phyloP scores from a whole-genome alignment of 2,113 vertebrate species.

The Lota lota region DNA sequence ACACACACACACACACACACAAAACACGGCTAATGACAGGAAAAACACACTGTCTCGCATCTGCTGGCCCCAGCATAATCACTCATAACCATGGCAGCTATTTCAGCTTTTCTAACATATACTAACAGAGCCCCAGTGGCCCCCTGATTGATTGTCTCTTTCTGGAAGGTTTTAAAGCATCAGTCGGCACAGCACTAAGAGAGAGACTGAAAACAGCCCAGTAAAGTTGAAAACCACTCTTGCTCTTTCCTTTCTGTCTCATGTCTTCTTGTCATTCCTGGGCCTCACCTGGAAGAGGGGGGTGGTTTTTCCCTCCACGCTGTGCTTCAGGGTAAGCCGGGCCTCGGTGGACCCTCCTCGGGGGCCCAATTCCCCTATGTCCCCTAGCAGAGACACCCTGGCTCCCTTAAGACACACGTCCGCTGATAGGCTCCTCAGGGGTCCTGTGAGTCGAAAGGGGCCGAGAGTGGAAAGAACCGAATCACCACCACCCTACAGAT shows the following conservation, averaged over 20 bases:
- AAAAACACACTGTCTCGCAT: too few relatives aligned
- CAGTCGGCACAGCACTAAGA: too few relatives aligned
- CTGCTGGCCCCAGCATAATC: too few relatives aligned
- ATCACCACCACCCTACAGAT: too few relatives aligned
- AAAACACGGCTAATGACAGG: too few relatives aligned
- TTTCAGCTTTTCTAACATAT: too few relatives aligned
- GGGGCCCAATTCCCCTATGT: conserved; percentile 51
- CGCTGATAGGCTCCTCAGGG: conserved; percentile 41
- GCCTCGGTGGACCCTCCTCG: conserved; percentile 51
- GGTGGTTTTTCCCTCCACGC: conserved; percentile 13
- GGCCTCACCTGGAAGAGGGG: conserved; percentile 57
- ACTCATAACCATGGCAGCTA: too few relatives aligned
- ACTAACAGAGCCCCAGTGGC: too few relatives aligned
- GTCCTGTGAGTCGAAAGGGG: conserved; percentile 38
- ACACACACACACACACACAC: background rate
- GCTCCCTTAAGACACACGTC: conserved; percentile 37
- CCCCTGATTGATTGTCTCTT: too few relatives aligned
- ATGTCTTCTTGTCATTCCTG: background rate
- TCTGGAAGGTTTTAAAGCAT: too few relatives aligned
- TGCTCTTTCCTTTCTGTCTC: background rate
- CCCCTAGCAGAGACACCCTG: conserved; percentile 41
- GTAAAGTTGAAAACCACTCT: background rate
- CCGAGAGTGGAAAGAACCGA: background rate
- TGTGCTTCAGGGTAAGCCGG: conserved; percentile 56
- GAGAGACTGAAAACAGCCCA: too few relatives aligned